phyloP scores from a whole-genome alignment of 1,140 invertebrate species.

The Campodea augens region DNA sequence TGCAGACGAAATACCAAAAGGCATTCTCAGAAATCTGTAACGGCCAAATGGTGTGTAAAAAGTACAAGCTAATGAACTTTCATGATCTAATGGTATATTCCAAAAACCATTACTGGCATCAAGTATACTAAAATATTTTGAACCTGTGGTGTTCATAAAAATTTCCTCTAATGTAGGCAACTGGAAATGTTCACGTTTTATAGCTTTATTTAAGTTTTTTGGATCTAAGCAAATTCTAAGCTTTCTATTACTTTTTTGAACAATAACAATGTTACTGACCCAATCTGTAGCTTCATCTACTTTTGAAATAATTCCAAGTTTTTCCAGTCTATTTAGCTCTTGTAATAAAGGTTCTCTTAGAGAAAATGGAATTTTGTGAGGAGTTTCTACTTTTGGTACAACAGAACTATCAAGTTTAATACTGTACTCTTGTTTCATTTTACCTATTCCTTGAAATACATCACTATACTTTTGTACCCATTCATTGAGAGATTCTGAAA shows the following conservation, averaged over 20 bases:
- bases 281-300: conserved; percentile 20
- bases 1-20: conserved; percentile 15
- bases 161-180: conserved; percentile 12
- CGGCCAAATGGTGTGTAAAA: background rate
- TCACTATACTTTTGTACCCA: no score
- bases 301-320: conserved; percentile 11
- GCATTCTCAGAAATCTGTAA: conserved; percentile 10
- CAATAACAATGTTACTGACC: conserved; percentile 14
- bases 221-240: conserved; percentile 19
- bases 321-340: conserved; percentile 16
- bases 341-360: conserved; percentile 1
- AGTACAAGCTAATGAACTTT: conserved; percentile 3
- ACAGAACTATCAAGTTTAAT: no score
- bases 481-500: no score
- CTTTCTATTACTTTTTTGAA: conserved; percentile 15
- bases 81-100: conserved; percentile 14
- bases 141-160: conserved; percentile 5
- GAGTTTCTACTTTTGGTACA: no score
- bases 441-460: no score
- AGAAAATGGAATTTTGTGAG: background rate
- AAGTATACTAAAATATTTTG: conserved; percentile 12
- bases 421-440: no score
- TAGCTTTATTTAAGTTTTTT: conserved; percentile 18
- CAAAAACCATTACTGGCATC: conserved; percentile 16
- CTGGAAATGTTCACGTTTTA: conserved; percentile 14